These are phyloP conservation scores for Branchinecta lindahli DNA, from an alignment of 1,140 invertebrate genomes.

Conservation along the genomic window DNA sequence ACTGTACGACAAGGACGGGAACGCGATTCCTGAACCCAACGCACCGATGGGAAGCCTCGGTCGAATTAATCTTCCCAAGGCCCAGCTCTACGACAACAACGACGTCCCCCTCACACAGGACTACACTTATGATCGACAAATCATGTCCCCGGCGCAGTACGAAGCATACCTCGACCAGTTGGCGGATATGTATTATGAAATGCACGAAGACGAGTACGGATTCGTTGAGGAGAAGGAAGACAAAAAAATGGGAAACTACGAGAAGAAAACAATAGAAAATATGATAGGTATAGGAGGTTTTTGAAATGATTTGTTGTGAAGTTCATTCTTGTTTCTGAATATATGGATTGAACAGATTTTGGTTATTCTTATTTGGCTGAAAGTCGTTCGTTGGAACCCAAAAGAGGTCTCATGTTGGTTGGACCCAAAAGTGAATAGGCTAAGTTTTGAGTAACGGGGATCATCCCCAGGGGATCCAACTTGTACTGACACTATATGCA, in stretches of 20 bases:
- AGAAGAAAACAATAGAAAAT: not conserved
- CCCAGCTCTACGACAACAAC: not conserved
- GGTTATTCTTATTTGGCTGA: no score
- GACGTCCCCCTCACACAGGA: not conserved
- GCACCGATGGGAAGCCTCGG: not conserved
- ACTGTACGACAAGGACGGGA: not conserved
- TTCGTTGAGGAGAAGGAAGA: not conserved
- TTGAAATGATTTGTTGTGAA: no score
- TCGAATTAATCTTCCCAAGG: not conserved
- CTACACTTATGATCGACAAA: not conserved
- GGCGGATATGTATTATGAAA: slow-evolving; percentile 1
- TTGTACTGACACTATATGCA: no score
- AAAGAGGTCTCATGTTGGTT: no score
- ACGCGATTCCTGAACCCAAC: no score
- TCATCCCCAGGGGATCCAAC: no score
- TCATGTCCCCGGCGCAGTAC: not conserved
- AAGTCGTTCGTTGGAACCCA: no score
- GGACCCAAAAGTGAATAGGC: no score
- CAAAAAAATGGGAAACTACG: not conserved
- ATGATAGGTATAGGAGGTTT: no score
- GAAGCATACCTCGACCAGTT: not conserved
- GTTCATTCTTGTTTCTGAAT: no score
- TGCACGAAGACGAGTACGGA: not conserved
- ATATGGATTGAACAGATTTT: no score
- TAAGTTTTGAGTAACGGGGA: no score